These are phyloP conservation scores for Entelurus aequoreus DNA, from an alignment of 2,113 vertebrate genomes.

Conservation along the genomic window DNA sequence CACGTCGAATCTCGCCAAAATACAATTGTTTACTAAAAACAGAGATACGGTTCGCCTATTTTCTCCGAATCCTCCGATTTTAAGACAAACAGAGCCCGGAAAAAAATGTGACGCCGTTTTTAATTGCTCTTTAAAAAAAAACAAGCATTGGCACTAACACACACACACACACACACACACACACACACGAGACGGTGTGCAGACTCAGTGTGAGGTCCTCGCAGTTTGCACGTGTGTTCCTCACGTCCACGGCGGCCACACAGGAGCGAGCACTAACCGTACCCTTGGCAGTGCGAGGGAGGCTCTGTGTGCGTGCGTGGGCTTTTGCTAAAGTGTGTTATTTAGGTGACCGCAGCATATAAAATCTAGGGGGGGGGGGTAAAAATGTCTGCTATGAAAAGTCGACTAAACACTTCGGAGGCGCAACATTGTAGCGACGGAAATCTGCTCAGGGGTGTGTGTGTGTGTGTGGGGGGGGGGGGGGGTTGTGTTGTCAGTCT, in stretches of 20 bases:
- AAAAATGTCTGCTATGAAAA: slow-evolving; percentile 17
- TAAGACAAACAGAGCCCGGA: slow-evolving; percentile 18
- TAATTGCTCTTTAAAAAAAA: slow-evolving; percentile 56
- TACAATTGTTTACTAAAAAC: not conserved
- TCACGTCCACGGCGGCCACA: slow-evolving; percentile 41
- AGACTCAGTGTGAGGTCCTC: slow-evolving; percentile 62
- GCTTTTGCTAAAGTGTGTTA: slow-evolving; percentile 44
- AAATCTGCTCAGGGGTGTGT: slow-evolving; percentile 29
- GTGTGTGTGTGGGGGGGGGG: too few relatives aligned
- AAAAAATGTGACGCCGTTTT: slow-evolving; percentile 35
- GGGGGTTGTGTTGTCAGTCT: slow-evolving; percentile 44
- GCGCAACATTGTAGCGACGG: not conserved
- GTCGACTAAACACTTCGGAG: slow-evolving; percentile 1
- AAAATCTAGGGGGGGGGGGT: too few relatives aligned
- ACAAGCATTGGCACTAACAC: slow-evolving; percentile 27
- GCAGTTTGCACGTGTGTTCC: slow-evolving; percentile 25
- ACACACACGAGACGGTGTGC: slow-evolving; percentile 11
- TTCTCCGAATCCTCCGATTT: slow-evolving; percentile 18
- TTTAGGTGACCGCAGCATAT: slow-evolving; percentile 37
- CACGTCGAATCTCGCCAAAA: too few relatives aligned
- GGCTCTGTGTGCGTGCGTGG: slow-evolving; percentile 11
- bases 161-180: not conserved
- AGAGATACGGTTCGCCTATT: slow-evolving; percentile 7
- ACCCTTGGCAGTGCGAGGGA: slow-evolving; percentile 26
- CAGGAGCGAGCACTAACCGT: slow-evolving; percentile 31